A percentile compares a stretch with the other conserved stretches of the same genome.
phyloP scores from a whole-genome alignment of 2,888 invertebrate species.

The Buathra laborator region DNA sequence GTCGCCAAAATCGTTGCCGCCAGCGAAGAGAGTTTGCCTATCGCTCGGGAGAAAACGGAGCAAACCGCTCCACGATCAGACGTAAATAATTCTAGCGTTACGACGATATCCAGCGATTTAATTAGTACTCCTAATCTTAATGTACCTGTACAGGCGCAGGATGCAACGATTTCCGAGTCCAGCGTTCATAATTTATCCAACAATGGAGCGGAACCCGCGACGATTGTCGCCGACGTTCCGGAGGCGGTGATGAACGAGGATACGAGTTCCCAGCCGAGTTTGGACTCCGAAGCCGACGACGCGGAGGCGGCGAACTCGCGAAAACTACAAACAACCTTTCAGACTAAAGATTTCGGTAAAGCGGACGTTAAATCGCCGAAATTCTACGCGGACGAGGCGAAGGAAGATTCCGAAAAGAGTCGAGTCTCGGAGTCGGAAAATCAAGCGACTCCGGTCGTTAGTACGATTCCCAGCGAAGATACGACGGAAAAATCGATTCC shows the following conservation, averaged over 20 bases:
- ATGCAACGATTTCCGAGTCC: neutral
- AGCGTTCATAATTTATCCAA: constrained; percentile 66
- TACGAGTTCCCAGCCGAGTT: constrained; percentile 82
- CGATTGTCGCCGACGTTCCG: constrained; percentile 77
- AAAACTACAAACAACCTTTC: constrained; percentile 83
- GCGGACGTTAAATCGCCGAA: constrained; percentile 68
- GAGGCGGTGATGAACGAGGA: constrained; percentile 84
- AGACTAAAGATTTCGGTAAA: constrained; percentile 80
- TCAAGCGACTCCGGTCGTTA: neutral
- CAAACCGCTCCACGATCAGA: constrained; percentile 11
- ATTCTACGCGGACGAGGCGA: constrained; percentile 16
- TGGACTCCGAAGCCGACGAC: constrained; percentile 81
- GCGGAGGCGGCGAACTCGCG: constrained; percentile 73
- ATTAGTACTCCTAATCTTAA: constrained; percentile 21
- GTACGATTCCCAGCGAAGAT: neutral
- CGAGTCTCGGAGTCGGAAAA: constrained; percentile 9
- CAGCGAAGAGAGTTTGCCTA: constrained; percentile 53
- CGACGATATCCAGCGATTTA: constrained; percentile 25
- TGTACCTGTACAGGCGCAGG: neutral
- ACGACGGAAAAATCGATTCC: constrained; percentile 1
- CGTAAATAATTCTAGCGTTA: constrained; percentile 19
- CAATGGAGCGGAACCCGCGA: constrained; percentile 50
- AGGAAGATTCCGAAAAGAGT: constrained; percentile 12
- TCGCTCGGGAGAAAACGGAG: constrained; percentile 85
- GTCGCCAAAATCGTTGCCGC: constrained; percentile 84